Evolutionary conservation across 1,140 invertebrate species (phyloP).

Genomic region (Limonius californicus): DNA sequence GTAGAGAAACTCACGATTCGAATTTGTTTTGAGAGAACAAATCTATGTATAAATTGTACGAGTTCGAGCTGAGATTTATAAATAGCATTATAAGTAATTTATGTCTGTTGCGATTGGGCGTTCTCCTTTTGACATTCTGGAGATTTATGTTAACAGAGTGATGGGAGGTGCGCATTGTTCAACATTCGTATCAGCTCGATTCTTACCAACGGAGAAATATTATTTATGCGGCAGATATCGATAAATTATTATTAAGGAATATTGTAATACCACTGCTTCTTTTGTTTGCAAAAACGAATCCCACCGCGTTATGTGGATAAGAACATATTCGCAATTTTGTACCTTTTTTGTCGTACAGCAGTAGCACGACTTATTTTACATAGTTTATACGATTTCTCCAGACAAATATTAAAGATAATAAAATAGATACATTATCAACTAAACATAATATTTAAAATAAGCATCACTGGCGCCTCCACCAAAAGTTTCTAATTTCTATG

Average conservation of each 20-base stretch:
- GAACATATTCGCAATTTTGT: too few species aligned
- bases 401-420: too few species aligned
- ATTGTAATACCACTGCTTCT: neutral
- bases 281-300: neutral
- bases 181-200: constrained; percentile 30
- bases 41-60: constrained; percentile 36
- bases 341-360: too few species aligned
- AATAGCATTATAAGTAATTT: constrained; percentile 46
- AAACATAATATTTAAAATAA: too few species aligned
- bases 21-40: constrained; percentile 24
- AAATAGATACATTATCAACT: too few species aligned
- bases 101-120: constrained; percentile 45
- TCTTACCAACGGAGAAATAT: constrained; percentile 30
- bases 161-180: constrained; percentile 44
- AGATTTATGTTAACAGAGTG: constrained; percentile 44
- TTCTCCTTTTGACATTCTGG: constrained; percentile 42
- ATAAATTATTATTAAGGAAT: constrained; percentile 37
- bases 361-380: too few species aligned
- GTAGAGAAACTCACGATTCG: constrained; percentile 19
- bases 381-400: too few species aligned
- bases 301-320: neutral
- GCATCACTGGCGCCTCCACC: too few species aligned
- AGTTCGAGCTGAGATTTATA: constrained; percentile 41
- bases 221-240: constrained; percentile 35
- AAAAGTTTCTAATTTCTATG: too few species aligned